Conservation (phyloP, 2,888 invertebrate genomes). For the Spodoptera picta region DNA sequence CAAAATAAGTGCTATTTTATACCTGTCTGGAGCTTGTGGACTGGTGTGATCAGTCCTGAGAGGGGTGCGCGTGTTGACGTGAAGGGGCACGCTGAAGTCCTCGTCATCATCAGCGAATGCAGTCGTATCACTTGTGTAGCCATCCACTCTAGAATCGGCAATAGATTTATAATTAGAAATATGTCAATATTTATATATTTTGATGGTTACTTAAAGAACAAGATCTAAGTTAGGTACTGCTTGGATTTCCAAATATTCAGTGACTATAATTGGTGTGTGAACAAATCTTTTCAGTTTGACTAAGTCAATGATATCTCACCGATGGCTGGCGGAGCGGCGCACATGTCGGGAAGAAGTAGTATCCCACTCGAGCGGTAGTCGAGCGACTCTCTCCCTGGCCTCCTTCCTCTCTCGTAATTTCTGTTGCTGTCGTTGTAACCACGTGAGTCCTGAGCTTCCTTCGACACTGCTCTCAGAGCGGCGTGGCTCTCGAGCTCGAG, state of each 20-base stretch:
- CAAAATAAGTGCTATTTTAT: conserved; percentile 9
- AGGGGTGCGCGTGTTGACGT: conserved; percentile 89
- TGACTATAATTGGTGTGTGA: no score
- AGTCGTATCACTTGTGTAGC: conserved; percentile 94
- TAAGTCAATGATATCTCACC: conserved; percentile 65
- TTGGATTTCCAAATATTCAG: neutral
- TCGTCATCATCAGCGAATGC: conserved; percentile 93
- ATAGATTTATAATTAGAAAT: neutral
- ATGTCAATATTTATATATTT: no score
- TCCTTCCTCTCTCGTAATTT: conserved; percentile 93
- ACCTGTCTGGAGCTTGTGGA: conserved; percentile 86
- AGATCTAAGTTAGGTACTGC: no score
- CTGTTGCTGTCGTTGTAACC: conserved; percentile 95
- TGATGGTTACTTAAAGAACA: no score
- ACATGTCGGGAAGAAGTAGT: conserved; percentile 81
- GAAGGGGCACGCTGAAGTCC: conserved; percentile 91
- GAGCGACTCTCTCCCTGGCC: conserved; percentile 92
- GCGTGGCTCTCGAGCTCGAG: conserved; percentile 75
- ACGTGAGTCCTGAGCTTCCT: conserved; percentile 90
- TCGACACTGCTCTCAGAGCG: conserved; percentile 80
- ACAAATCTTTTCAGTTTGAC: no score
- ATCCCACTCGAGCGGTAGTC: conserved; percentile 91
- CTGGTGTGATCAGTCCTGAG: conserved; percentile 81
- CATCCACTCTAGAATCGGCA: conserved; percentile 88
- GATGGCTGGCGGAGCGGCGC: conserved; percentile 86